phyloP scores from a whole-genome alignment of 2,888 invertebrate species.

The Deilephila porcellus region DNA sequence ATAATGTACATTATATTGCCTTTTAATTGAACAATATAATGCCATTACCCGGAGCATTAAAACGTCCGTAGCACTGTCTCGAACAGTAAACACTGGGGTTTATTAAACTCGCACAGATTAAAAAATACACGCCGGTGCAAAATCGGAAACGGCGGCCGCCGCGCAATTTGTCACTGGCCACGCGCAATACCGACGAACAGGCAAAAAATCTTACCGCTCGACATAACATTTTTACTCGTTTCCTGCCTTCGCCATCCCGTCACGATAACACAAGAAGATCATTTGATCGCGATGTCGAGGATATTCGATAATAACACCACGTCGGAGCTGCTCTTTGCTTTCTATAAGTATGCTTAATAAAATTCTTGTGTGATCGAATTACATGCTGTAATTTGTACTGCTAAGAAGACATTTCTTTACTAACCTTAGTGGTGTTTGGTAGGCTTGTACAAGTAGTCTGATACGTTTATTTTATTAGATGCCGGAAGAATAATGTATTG shows the following conservation, averaged over 20 bases:
- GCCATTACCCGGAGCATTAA: background rate
- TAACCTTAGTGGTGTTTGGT: too few species aligned
- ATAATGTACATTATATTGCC: background rate
- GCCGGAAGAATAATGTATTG: too few species aligned
- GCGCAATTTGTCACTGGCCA: constrained; percentile 51
- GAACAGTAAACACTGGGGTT: constrained; percentile 6
- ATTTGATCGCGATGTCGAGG: constrained; percentile 60
- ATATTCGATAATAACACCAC: constrained; percentile 60
- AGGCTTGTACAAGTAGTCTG: too few species aligned
- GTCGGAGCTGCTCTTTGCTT: constrained; percentile 25
- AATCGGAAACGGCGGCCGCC: constrained; percentile 54
- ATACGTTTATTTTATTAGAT: too few species aligned
- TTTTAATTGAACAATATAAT: constrained; percentile 6
- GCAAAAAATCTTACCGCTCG: constrained; percentile 45
- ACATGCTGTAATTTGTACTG: too few species aligned
- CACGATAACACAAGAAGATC: constrained; percentile 64
- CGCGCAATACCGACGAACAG: constrained; percentile 33
- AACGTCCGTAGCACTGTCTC: background rate
- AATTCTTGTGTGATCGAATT: background rate
- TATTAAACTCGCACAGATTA: constrained; percentile 11
- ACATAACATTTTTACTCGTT: constrained; percentile 64
- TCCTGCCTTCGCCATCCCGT: constrained; percentile 66
- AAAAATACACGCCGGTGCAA: constrained; percentile 32
- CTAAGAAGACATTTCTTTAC: too few species aligned
- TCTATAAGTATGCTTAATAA: constrained; percentile 11